Percentiles rank a stretch among this genome's conserved stretches.
These are phyloP conservation scores for Galaxea fascicularis DNA, from an alignment of 92 coral and sea anemone species.

Conservation along the genomic window DNA sequence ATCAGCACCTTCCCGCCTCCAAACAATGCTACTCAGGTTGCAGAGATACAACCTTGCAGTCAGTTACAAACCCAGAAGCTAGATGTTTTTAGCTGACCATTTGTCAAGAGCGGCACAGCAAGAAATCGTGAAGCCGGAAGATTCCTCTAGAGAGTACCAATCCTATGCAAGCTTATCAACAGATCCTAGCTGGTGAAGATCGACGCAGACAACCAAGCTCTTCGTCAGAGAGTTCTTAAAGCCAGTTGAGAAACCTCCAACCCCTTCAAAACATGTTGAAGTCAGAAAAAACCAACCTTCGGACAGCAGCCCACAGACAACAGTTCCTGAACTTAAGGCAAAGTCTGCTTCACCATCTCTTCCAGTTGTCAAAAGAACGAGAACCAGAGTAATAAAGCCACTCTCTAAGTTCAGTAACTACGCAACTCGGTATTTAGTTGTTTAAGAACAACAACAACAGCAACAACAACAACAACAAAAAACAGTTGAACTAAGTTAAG, in stretches of 20 bases:
- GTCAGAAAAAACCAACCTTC: background rate
- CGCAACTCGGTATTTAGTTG: background rate
- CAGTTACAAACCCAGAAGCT: constrained; percentile 33
- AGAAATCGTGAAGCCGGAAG: constrained; percentile 35
- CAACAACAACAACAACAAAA: background rate
- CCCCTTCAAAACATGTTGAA: background rate
- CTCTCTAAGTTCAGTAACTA: constrained; percentile 22
- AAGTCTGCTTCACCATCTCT: background rate
- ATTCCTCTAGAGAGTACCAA: constrained; percentile 41
- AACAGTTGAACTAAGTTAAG: background rate
- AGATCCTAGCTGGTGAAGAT: constrained; percentile 32
- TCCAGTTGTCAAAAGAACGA: constrained; percentile 16
- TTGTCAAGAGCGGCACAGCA: constrained; percentile 39
- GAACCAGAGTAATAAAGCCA: constrained; percentile 20
- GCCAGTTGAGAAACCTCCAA: constrained; percentile 10
- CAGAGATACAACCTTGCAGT: constrained; percentile 33
- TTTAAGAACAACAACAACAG: background rate
- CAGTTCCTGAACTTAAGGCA: background rate
- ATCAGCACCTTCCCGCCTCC: constrained; percentile 25
- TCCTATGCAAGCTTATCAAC: constrained; percentile 30
- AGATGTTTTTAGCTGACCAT: constrained; percentile 32
- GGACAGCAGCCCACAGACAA: background rate
- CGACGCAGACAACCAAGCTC: background rate
- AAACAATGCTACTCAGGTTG: constrained; percentile 35
- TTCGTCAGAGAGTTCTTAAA: constrained; percentile 34